Conservation (phyloP, 2,888 invertebrate genomes). For the Drosophila mayaguana region DNA sequence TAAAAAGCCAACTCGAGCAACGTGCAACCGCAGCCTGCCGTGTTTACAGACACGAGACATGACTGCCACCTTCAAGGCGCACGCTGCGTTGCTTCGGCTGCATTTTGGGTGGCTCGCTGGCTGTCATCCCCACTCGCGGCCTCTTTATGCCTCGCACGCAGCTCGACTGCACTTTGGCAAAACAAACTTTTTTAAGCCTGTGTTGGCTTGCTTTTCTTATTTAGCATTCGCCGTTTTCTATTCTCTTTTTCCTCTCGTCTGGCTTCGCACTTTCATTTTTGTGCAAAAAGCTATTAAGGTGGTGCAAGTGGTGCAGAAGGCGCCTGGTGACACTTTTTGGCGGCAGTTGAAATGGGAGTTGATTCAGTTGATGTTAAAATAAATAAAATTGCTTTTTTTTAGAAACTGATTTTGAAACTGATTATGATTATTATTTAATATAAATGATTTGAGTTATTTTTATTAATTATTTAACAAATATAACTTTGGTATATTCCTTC, state of each 20-base stretch:
- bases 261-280: constrained; percentile 31
- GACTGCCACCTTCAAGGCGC: constrained; percentile 47
- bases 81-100: constrained; percentile 13
- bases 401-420: too few relatives aligned
- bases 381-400: too few relatives aligned
- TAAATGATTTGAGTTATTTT: too few relatives aligned
- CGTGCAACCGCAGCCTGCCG: constrained; percentile 68
- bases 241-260: background rate
- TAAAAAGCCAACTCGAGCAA: constrained; percentile 44
- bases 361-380: too few relatives aligned
- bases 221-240: constrained; percentile 40
- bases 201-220: constrained; percentile 27
- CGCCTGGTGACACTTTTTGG: constrained; percentile 28
- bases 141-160: constrained; percentile 62
- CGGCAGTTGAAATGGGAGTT: background rate
- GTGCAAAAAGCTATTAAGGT: constrained; percentile 50
- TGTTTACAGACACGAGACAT: constrained; percentile 67
- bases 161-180: constrained; percentile 44
- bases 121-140: constrained; percentile 25
- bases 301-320: constrained; percentile 44
- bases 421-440: too few relatives aligned
- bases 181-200: constrained; percentile 31
- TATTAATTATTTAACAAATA: too few relatives aligned
- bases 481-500: too few relatives aligned
- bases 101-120: background rate